Percentiles rank a stretch among this genome's conserved stretches.
phyloP scores from a whole-genome alignment of 2,888 invertebrate genomes.

The Lasioglossum figueresi region DNA sequence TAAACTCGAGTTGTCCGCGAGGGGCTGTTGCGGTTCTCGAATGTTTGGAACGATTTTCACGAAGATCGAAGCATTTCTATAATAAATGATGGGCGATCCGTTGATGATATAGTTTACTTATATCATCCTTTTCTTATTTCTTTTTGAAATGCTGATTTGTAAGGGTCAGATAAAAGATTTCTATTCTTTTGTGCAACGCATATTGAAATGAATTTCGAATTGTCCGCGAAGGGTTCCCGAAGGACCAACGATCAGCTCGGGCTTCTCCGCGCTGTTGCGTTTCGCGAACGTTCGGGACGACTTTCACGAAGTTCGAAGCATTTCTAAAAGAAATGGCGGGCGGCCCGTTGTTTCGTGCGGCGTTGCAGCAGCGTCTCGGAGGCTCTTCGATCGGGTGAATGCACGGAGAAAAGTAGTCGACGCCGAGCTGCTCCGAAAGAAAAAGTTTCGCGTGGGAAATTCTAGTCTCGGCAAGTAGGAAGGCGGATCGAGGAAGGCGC shows the following conservation, averaged over 20 bases:
- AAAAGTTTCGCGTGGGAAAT: constrained; percentile 63
- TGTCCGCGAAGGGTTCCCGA: background rate
- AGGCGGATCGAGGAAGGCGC: constrained; percentile 30
- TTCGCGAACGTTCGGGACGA: background rate
- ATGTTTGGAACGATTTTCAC: too few relatives aligned
- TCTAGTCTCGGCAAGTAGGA: constrained; percentile 44
- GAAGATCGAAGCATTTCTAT: too few relatives aligned
- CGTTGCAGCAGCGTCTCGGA: background rate
- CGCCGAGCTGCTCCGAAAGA: constrained; percentile 36
- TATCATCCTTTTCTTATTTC: too few relatives aligned
- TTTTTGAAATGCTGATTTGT: too few relatives aligned
- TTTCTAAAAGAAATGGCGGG: background rate
- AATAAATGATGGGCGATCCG: too few relatives aligned
- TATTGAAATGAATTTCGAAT: background rate
- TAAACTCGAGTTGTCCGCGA: too few relatives aligned
- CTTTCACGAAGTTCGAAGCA: background rate
- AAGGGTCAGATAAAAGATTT: too few relatives aligned
- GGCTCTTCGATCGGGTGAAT: constrained; percentile 41
- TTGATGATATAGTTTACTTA: too few relatives aligned
- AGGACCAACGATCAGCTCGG: background rate
- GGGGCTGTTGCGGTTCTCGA: too few relatives aligned
- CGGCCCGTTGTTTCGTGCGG: background rate
- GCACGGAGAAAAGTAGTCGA: constrained; percentile 46
- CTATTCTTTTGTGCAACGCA: background rate
- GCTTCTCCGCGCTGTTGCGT: background rate